Base-by-base conservation (phyloP, 2,888 invertebrate genomes). In the Lepidonotus clava region DNA sequence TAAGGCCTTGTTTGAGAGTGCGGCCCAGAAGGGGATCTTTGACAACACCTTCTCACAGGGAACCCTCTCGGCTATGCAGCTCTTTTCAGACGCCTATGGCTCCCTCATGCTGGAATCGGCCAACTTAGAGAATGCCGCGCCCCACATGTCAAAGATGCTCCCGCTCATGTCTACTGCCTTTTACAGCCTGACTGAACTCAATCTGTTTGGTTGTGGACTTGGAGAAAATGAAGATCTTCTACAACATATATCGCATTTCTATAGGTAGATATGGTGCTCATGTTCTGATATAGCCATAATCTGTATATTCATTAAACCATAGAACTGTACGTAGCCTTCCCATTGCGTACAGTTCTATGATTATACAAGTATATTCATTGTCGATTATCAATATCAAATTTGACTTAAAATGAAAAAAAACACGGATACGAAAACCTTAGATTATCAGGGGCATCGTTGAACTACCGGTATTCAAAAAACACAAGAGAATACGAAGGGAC, bases 171-270 rank as follows among this genome's bases (percentile, higher is more conserved):
- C 83, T n/a, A 77, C 76, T 84, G 53, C 87, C 6, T 89, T 90
- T 41, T 56, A 56, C 14, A 56, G 87, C 32, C 51, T 90, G 32
- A 86, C 36, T n/a, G 40, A 84, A 53, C 83, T 90, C 34, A 86
- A 89, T 61, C 41, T 88, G 24, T 61, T 86, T 0, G 80, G 56
- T 0, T 89, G 89, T 87, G 85, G 87, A 24, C 67, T 90, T 28
- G 89, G 90, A 71, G 89, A 89, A 38, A 88, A 88, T 40, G 89
- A 90, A 51, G 89, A 89, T 36, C 67, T 90, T 67, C 76, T 90
- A 21, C 83, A 84, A 21, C 87, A 88, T 28, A 83, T 90, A 38
- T 84, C 86, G 56, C 83, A 86, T 38, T 71, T 89, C 6, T 18
- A 53, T 34, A 87, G 87, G 87, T 87, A 76, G 77, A 46, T 11